Conservation (phyloP, 2,888 invertebrate species). For the Abrostola triplasia region DNA sequence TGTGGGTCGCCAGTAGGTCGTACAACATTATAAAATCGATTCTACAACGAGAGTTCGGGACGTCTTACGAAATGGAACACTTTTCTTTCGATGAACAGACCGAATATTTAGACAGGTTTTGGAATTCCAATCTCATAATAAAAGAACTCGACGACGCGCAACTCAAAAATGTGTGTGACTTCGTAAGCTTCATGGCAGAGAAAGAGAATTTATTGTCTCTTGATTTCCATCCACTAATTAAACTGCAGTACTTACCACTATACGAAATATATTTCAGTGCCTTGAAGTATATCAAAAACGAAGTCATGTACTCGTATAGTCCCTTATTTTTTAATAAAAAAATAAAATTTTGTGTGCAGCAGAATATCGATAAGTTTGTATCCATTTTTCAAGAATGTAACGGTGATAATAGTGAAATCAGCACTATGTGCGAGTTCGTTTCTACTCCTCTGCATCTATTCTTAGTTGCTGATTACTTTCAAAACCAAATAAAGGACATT, state of each 20-base stretch:
- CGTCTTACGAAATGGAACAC: constrained; percentile 20
- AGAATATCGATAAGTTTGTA: no score
- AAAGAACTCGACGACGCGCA: constrained; percentile 19
- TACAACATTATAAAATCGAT: constrained; percentile 29
- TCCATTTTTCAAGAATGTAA: background rate
- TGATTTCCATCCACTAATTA: background rate
- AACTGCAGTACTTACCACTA: background rate
- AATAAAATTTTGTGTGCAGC: background rate
- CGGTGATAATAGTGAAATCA: background rate
- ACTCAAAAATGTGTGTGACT: constrained; percentile 21
- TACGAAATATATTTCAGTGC: constrained; percentile 1
- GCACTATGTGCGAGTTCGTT: background rate
- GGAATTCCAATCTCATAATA: constrained; percentile 24
- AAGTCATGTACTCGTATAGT: background rate
- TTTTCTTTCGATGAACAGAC: constrained; percentile 23
- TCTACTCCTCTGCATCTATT: constrained; percentile 37
- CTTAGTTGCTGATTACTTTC: constrained; percentile 34
- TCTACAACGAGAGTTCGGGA: constrained; percentile 33
- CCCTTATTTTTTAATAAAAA: background rate
- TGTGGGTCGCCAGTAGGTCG: constrained; percentile 49
- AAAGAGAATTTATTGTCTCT: background rate
- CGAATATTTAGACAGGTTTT: constrained; percentile 31
- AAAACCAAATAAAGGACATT: constrained; percentile 17
- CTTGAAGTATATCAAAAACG: background rate
- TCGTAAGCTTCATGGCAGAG: constrained; percentile 8